Base-by-base conservation (phyloP, 2,888 invertebrate genomes). In the Pristionchus maxplancki region DNA sequence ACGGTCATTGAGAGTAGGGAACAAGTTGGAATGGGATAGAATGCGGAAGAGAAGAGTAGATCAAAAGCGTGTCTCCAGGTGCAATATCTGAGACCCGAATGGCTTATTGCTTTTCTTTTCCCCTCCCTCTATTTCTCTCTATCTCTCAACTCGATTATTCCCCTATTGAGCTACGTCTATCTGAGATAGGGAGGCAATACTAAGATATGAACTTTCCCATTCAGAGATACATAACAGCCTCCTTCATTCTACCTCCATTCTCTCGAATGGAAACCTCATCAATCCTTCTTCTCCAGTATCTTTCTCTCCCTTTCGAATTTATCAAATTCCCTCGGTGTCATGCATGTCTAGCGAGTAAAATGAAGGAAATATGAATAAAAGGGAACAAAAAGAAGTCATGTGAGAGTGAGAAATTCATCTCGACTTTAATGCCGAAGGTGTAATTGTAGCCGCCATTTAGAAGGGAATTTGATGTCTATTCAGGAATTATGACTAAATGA, bases 291-390 rank as follows among this genome's bases (percentile, higher is more conserved):
- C 40, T 74, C 74, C 8, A 24, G n/a, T 74, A 67, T 67, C 64
- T 67, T 34, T 67, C 34, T 58, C 67, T 40, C 74, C 20, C 31
- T 34, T 74, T 74, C 37, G 40, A 37, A 74, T 74, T 40, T 74
- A 74, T 74, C 74, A 74, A 74, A 74, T 74, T 74, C 40, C 24
- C 24, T 37, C 74, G 74, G 74, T 74, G n/a, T 74, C 74, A 74
- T 74, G 40, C 74, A 74, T 81, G n/a, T 78, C 40, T 13, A 71
- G 31, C 24, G 78, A 78, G n/a, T 20, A 40, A 44, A 78, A 78
- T 78, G 78, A 78, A 78, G 28, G 37, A 78, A 28, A 50, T 48
- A 48, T 40, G 81, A 81, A 48, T 28, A 81, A 50, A 81, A n/a
- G 81, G 15, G 50, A 81, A 58, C 58, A 58, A n/a, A 58, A 48